Base-by-base conservation (phyloP, 2,888 invertebrate genomes). In the Dicyrtomina minuta region DNA sequence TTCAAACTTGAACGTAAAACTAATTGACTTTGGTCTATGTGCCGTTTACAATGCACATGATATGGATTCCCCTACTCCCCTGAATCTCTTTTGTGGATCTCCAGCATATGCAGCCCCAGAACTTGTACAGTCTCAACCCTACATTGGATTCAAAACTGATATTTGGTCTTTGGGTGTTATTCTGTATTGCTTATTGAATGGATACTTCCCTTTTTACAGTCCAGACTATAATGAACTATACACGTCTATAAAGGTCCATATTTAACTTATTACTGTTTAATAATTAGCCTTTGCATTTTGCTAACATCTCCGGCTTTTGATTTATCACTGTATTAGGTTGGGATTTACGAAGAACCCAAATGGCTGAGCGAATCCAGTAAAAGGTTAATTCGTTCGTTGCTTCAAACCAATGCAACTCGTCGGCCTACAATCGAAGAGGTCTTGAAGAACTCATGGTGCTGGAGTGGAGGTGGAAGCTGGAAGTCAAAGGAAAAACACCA, bases 11-110 rank as follows among this genome's bases (percentile, higher is more conserved):
- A 60, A 60, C 24, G 60, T 24, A 24, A 60, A 44, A 24, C 15
- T 60, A 6, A 60, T 60, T 43, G 60, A 60, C 20, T 60, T 60
- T 39, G 60, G 60, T 22, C 44, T 60, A 15, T 60, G 60, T 60
- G 60, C 60, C 2, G 58, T 58, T 3, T 17, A 20, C 33, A 8
- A 33, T n/a, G 15, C 17, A 33, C 8, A 20, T 17, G 46, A 46
- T 17, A 27, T 4, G 4, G 17, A 39, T 12, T 33, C 27, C 20
- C 33, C 33, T 3, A 12, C 41, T 5, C 58, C 58, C 1, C 39
- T 58, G 1, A 58, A 27, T 10, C 17, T 58, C 13, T 58, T 58
- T 39, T 58, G 58, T 26, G 58, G 58, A 17, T 58, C 58, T 39
- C 58, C 58, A n/a, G 27, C 58, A 2, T 58, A 58, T 20, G 58